Evolutionary conservation across 2,797 vertebrate species (phyloP).

Genomic region (Euthynnus affinis): DNA sequence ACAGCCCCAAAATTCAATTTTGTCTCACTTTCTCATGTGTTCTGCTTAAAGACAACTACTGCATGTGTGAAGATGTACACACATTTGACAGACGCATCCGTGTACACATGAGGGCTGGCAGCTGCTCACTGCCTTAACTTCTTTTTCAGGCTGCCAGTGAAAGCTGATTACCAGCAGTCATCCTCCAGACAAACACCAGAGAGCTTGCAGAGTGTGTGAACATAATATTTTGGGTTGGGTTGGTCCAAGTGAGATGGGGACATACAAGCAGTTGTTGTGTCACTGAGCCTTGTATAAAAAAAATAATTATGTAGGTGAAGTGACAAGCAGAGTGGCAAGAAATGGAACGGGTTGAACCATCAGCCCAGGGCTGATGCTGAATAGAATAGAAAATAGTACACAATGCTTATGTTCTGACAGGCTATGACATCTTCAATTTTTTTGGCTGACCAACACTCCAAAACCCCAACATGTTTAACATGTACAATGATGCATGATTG

Average conservation of each 20-base stretch:
- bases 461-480: not conserved
- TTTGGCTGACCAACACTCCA: not conserved
- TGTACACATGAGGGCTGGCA: conserved; percentile 47
- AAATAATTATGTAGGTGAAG: not conserved
- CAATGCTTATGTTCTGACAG: not conserved
- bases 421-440: not conserved
- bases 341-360: not conserved
- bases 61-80: conserved; percentile 44
- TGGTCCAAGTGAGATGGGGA: conserved; percentile 16
- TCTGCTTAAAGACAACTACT: conserved; percentile 53
- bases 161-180: conserved; percentile 73
- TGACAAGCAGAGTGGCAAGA: not conserved
- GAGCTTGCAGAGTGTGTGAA: conserved; percentile 37
- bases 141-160: conserved; percentile 61
- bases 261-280: conserved; percentile 8
- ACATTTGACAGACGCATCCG: conserved; percentile 38
- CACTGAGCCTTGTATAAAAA: conserved; percentile 30
- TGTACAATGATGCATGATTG: not conserved
- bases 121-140: conserved; percentile 61
- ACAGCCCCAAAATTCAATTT: conserved; percentile 77
- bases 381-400: not conserved
- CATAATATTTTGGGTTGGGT: conserved; percentile 29
- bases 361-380: not conserved
- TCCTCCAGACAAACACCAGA: conserved; percentile 65
- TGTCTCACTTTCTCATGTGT: conserved; percentile 60